Base-by-base conservation (phyloP, 2,888 invertebrate genomes). In the Caenorhabditis sp. region DNA sequence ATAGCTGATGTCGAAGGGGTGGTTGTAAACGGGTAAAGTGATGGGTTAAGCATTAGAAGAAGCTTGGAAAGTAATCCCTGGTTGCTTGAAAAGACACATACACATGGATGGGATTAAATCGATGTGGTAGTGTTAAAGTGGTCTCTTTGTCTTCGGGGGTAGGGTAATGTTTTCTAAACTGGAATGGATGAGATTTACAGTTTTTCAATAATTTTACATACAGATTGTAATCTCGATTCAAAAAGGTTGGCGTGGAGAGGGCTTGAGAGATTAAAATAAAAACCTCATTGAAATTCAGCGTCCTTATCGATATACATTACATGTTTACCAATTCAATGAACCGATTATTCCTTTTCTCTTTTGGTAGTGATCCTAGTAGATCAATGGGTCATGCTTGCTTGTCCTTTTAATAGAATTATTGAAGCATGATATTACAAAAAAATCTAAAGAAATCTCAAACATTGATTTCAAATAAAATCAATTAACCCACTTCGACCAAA, bases 271-370 rank as follows among this genome's bases (percentile, higher is more conserved):
- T 72, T 72, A 72, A 65, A 64, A 40, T 11, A 55, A 32, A 24
- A 50, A 26, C 32, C 18, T 44, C 62, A 79, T 80, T 80, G 72
- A 80, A 80, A 72, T 80, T 80, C 68, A 62, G 72, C 68, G 62
- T 71, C 62, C 72, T 80, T 79, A 71, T 79, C 72, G 47, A 72
- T 72, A 69, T 68, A 64, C 47, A 64, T 50, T 56, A 50, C 37
- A 60, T 72, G 62, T 80, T 80, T 74, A 69, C 80, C 62, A 65
- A 74, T 51, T 69, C 74, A 80, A 80, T 80, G 74, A 61, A 51
- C 80, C 80, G 62, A 62, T 62, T 22, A 60, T 60, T 22, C 40
- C 35, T 13, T 18, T 32, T 32, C 18, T 18, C 56, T 9, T 28
- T 15, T 11, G 24, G 47, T 15, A 4, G 47, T 40, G 20, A 26